A percentile compares a stretch with the other conserved stretches of the same genome.
These are phyloP conservation scores for Drosophila mimetica DNA, from an alignment of 2,888 invertebrate species.

Conservation along the genomic window DNA sequence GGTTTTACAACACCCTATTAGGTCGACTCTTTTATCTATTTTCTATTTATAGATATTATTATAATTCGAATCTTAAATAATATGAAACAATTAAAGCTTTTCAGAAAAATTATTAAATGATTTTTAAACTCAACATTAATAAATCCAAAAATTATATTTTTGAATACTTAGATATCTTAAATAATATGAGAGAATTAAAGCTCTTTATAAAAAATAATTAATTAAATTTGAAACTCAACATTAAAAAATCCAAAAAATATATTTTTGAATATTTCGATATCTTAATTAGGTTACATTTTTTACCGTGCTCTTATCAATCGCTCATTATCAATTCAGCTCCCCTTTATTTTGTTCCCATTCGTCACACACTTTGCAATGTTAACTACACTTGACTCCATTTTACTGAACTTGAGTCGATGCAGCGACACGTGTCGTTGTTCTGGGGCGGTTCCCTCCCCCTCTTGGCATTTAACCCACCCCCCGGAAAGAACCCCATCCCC, in stretches of 20 bases:
- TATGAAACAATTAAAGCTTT: not conserved
- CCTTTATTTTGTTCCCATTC: slow-evolving; percentile 35
- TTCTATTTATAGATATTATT: not conserved
- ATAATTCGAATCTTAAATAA: too few species aligned
- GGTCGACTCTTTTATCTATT: not conserved
- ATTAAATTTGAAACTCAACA: too few species aligned
- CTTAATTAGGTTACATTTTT: not conserved
- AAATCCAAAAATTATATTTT: too few species aligned
- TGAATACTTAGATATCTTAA: too few species aligned
- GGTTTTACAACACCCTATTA: not conserved
- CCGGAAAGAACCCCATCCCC: not conserved
- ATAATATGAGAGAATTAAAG: too few species aligned
- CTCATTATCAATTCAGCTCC: slow-evolving; percentile 31
- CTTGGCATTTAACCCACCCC: not conserved
- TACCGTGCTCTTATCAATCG: slow-evolving; percentile 9
- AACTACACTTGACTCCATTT: slow-evolving; percentile 57
- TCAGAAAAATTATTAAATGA: too few species aligned
- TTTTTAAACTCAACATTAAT: too few species aligned
- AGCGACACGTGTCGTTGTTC: slow-evolving; percentile 63
- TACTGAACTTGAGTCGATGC: slow-evolving; percentile 62
- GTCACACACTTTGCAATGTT: slow-evolving; percentile 37
- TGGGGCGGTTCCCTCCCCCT: slow-evolving; percentile 1
- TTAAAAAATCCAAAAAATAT: not conserved
- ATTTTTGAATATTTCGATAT: not conserved
- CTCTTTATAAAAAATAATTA: too few species aligned